Conservation (phyloP, 92 coral and sea anemone genomes). For the Phenganax marumi region DNA sequence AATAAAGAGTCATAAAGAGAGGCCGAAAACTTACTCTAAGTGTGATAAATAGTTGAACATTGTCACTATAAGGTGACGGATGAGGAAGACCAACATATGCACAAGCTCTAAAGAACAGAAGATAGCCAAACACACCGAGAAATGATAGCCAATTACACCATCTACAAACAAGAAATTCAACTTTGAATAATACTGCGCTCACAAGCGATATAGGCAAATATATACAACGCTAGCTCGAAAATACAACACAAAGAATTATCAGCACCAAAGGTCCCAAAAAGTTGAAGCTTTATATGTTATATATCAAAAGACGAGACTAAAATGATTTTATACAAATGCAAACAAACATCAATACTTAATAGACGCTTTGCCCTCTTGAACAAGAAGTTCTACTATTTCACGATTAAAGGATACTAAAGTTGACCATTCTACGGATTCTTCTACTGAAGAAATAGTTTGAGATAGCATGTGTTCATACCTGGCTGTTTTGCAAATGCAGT, state of each 20-base stretch:
- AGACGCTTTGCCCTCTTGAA: too few relatives aligned
- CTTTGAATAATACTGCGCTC: background rate
- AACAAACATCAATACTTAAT: too few relatives aligned
- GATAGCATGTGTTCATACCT: conserved; percentile 9
- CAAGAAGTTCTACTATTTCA: too few relatives aligned
- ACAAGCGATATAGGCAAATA: background rate
- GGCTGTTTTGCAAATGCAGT: conserved; percentile 55
- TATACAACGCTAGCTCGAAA: background rate
- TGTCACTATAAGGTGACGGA: conserved; percentile 83
- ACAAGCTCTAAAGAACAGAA: conserved; percentile 91
- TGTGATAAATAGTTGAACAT: conserved; percentile 82
- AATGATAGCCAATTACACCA: conserved; percentile 90
- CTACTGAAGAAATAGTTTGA: too few relatives aligned
- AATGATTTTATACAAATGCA: too few relatives aligned
- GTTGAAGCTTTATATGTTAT: too few relatives aligned
- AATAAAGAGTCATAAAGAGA: background rate
- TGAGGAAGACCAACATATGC: conserved; percentile 68
- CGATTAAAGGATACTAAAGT: too few relatives aligned
- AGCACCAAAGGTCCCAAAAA: too few relatives aligned
- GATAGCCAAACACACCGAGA: conserved; percentile 79
- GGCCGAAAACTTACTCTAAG: conserved; percentile 65
- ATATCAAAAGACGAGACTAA: too few relatives aligned
- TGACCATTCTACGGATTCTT: too few relatives aligned
- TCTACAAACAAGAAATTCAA: conserved; percentile 40
- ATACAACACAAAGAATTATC: background rate